Conservation (phyloP, 2,888 invertebrate species). For the Campoplex capitator region DNA sequence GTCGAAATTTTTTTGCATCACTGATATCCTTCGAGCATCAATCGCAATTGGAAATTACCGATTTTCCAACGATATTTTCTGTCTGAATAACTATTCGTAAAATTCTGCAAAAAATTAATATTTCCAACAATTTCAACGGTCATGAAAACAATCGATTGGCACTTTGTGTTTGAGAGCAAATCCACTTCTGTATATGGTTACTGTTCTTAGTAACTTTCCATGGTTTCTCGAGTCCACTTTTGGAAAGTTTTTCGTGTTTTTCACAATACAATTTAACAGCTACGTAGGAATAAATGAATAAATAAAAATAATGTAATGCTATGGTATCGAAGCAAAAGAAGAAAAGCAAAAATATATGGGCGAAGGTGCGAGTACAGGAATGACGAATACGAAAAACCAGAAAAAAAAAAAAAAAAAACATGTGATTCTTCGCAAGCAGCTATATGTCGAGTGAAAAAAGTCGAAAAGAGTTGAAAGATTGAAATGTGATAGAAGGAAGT, state of each 20-base stretch:
- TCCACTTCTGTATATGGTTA: background rate
- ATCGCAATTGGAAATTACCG: background rate
- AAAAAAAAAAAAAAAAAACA: background rate
- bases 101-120: background rate
- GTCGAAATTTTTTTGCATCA: background rate
- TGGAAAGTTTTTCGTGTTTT: conserved; percentile 49
- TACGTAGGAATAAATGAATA: conserved; percentile 22
- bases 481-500: background rate
- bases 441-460: background rate
- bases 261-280: conserved; percentile 39
- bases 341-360: background rate
- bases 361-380: background rate
- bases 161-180: background rate
- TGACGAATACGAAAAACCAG: background rate
- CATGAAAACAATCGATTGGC: background rate
- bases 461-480: too few species aligned
- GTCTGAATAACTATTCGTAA: background rate
- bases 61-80: background rate
- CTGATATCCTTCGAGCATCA: background rate
- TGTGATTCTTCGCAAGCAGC: background rate
- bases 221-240: conserved; percentile 66
- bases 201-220: conserved; percentile 41
- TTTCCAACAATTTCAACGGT: conserved; percentile 6
- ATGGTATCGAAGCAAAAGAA: background rate
- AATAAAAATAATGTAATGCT: background rate